Evolutionary conservation across 2,888 invertebrate species (phyloP), one percentile per base, ranked within the genome.

Genomic region (Lampropteryx suffumata): DNA sequence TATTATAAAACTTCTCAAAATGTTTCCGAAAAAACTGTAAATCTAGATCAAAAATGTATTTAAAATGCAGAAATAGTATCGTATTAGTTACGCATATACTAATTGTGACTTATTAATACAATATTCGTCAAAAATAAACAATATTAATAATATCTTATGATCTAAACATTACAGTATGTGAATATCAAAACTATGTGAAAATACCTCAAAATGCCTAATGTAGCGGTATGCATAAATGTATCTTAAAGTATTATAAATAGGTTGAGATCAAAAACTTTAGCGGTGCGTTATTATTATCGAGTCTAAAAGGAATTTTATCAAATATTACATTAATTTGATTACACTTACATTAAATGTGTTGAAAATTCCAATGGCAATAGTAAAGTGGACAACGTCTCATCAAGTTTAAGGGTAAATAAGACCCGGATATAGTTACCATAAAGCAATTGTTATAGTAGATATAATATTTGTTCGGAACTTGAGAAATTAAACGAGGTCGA

Each of bases 241-340:
- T 34, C 32, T 39, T 36, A 43, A 21, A 21, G 2, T 34, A 1
- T 14, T 13, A 34, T 47, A 40, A 30, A 17, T 27, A 65, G 5
- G 5, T 62, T 56, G 57, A 66, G 64, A 71, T 73, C 69, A 65
- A 64, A 61, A 57, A 63, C 58, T 76, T 73, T 66, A 71, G 77
- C 70, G 70, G 77, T 72, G 65, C 73, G 54, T 53, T 57, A 55
- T 27, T 69, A 73, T 69, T 73, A 66, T 72, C 65, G 59, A 46
- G 39, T 41, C 17, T 17, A 4, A 17, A n/a, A n/a, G n/a, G n/a
- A n/a, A n/a, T n/a, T n/a, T n/a, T n/a, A n/a, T n/a, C n/a, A n/a
- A n/a, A n/a, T n/a, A n/a, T n/a, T n/a, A n/a, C n/a, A n/a, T n/a
- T n/a, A n/a, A n/a, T n/a, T n/a, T n/a, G n/a, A n/a, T n/a, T n/a